These are phyloP conservation scores for Ferdinandea cuprea DNA, from an alignment of 2,888 invertebrate genomes.

Conservation along the genomic window DNA sequence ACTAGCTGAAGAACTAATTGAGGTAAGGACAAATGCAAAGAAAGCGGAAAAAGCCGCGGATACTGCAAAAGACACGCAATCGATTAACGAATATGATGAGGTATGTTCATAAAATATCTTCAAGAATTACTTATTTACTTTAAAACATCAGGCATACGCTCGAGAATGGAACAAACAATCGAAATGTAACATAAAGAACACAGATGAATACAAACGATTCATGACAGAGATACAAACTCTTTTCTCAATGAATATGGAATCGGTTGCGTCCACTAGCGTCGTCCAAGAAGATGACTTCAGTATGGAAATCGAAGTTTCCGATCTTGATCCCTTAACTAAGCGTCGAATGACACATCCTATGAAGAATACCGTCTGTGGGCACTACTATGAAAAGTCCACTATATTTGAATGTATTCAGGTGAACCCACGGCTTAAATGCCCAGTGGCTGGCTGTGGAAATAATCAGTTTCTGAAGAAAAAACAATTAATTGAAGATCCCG, in stretches of 20 bases:
- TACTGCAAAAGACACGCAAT: slow-evolving; percentile 35
- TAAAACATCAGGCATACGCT: slow-evolving; percentile 29
- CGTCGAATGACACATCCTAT: slow-evolving; percentile 84
- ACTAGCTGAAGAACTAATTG: slow-evolving; percentile 63
- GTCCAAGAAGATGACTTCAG: slow-evolving; percentile 76
- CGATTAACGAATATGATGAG: slow-evolving; percentile 37
- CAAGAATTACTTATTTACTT: not conserved
- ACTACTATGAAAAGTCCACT: slow-evolving; percentile 84
- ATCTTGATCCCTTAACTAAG: slow-evolving; percentile 85
- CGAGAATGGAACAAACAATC: slow-evolving; percentile 36
- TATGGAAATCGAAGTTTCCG: slow-evolving; percentile 77
- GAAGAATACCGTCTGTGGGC: slow-evolving; percentile 84
- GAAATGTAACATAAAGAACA: slow-evolving; percentile 65
- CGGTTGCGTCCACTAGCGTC: slow-evolving; percentile 38
- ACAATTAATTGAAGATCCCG: slow-evolving; percentile 83
- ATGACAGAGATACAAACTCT: slow-evolving; percentile 48
- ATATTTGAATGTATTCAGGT: slow-evolving; percentile 83
- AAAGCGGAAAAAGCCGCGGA: slow-evolving; percentile 24
- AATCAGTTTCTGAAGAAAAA: slow-evolving; percentile 79
- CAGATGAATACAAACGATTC: slow-evolving; percentile 74
- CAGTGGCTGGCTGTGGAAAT: slow-evolving; percentile 84
- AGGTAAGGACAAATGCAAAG: slow-evolving; percentile 62
- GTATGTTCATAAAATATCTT: slow-evolving; percentile 44
- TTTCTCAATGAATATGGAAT: slow-evolving; percentile 26
- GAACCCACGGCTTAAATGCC: slow-evolving; percentile 80